Evolutionary conservation across 2,797 vertebrate genomes (phyloP).

Genomic region (Corythornis leucogaster): DNA sequence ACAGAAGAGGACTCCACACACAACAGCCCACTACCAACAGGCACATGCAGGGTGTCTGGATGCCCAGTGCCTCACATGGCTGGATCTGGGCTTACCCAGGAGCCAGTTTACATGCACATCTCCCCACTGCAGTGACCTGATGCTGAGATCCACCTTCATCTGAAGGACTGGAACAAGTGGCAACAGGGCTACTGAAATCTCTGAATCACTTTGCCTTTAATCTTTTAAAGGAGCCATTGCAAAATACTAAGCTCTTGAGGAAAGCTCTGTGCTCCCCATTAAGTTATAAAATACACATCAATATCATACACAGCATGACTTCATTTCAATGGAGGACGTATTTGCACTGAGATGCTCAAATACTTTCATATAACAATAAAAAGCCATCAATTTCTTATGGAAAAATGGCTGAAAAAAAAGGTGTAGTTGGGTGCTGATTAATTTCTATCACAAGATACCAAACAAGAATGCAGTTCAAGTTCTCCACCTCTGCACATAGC

Average conservation of each 20-base stretch:
- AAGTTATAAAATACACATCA: slow-evolving; percentile 35
- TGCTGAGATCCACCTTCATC: background rate
- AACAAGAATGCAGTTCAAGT: background rate
- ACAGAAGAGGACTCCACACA: background rate
- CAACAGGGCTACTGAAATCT: background rate
- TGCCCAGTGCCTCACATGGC: background rate
- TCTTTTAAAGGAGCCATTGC: slow-evolving; percentile 24
- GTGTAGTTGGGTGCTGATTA: background rate
- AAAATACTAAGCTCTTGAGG: slow-evolving; percentile 14
- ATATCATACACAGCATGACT: background rate
- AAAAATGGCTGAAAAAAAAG: background rate
- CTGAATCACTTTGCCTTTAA: background rate
- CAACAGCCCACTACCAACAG: background rate
- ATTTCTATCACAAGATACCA: background rate
- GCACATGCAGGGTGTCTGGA: background rate
- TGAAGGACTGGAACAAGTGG: background rate
- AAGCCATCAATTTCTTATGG: background rate
- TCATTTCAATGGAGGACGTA: slow-evolving; percentile 33
- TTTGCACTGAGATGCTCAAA: slow-evolving; percentile 34
- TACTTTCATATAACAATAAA: background rate
- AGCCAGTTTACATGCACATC: background rate
- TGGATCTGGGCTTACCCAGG: background rate
- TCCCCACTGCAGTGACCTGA: background rate
- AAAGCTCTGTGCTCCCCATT: slow-evolving; percentile 6
- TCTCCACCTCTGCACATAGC: background rate